Conservation (phyloP, 2,113 vertebrate genomes). For the Actenoides lindsayi region DNA sequence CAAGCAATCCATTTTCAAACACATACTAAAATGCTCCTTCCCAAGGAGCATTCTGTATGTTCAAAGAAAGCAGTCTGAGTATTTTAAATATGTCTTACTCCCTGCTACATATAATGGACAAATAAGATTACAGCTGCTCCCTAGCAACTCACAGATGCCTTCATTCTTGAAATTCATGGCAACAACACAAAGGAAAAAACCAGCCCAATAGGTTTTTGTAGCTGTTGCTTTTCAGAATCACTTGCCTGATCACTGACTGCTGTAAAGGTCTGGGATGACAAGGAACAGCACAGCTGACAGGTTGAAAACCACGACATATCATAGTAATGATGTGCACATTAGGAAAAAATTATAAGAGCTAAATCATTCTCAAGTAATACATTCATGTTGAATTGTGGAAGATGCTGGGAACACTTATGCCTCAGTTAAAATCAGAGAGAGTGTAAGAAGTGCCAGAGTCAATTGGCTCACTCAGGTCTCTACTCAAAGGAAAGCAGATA, state of each 20-base stretch:
- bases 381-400: neutral
- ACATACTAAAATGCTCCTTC: neutral
- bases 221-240: neutral
- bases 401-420: neutral
- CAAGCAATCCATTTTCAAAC: neutral
- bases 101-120: neutral
- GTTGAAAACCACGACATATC: neutral
- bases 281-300: neutral
- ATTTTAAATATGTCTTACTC: neutral
- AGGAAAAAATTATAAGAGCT: neutral
- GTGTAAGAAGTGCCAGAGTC: neutral
- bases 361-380: neutral
- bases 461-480: neutral
- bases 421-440: neutral
- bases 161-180: constrained; percentile 55
- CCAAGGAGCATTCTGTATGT: neutral
- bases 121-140: constrained; percentile 39
- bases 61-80: neutral
- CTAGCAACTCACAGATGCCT: constrained; percentile 33
- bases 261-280: neutral
- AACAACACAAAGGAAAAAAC: neutral
- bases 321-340: neutral
- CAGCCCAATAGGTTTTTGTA: neutral
- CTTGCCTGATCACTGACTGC: neutral
- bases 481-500: neutral